Percentiles rank a stretch among this genome's conserved stretches.
phyloP scores from a whole-genome alignment of 2,888 invertebrate species.

The Habroteleia sp. region DNA sequence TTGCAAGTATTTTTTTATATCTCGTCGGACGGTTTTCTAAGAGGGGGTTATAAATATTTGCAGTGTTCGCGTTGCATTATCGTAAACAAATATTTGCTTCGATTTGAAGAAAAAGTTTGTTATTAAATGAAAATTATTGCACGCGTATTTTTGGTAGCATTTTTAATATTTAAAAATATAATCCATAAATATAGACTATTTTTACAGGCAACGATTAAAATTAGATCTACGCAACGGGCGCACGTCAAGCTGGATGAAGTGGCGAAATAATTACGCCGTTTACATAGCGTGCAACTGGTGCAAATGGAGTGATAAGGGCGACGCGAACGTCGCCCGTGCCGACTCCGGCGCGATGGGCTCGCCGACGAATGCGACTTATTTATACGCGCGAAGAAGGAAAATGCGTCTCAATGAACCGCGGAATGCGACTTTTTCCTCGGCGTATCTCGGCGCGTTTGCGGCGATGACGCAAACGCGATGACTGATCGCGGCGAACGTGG shows the following conservation, averaged over 20 bases:
- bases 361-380: background rate
- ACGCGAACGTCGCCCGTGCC: too few species aligned
- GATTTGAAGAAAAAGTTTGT: too few species aligned
- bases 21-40: too few species aligned
- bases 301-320: background rate
- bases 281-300: background rate
- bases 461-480: slow-evolving; percentile 12
- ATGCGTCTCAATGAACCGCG: slow-evolving; percentile 24
- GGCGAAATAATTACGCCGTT: background rate
- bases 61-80: too few species aligned
- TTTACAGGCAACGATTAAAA: background rate
- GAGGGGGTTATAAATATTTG: too few species aligned
- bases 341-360: too few species aligned
- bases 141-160: too few species aligned
- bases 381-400: slow-evolving; percentile 9
- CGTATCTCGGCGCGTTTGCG: slow-evolving; percentile 20
- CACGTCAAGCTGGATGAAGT: background rate
- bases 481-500: slow-evolving; percentile 16
- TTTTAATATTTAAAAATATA: too few species aligned
- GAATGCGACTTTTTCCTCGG: slow-evolving; percentile 14
- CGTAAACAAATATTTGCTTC: too few species aligned
- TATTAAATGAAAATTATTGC: too few species aligned
- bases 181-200: too few species aligned
- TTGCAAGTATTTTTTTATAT: too few species aligned
- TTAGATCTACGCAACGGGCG: background rate